These are phyloP conservation scores for Eospalax fontanierii DNA, from an alignment of 2,797 vertebrate genomes.

Conservation along the genomic window DNA sequence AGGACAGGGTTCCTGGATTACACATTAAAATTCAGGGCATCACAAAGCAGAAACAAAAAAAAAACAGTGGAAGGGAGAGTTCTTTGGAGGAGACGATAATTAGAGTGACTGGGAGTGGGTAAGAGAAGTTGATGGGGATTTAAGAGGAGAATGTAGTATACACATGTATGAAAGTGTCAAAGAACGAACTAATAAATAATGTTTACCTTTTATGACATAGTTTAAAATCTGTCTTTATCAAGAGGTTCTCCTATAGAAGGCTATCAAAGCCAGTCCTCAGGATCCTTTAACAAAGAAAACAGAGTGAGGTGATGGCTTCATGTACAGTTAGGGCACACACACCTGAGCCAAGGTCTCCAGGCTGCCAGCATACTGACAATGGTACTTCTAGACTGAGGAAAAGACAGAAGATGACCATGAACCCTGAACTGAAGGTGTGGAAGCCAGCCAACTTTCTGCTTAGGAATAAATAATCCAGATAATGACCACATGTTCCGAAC, in stretches of 20 bases:
- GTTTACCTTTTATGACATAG: constrained; percentile 86
- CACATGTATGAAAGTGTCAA: not conserved
- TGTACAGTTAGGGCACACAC: constrained; percentile 67
- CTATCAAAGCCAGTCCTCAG: constrained; percentile 77
- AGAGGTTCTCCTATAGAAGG: constrained; percentile 84
- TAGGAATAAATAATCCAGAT: not conserved
- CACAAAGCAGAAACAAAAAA: not conserved
- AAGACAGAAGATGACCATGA: not conserved
- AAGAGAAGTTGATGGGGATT: not conserved
- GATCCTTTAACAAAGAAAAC: constrained; percentile 85
- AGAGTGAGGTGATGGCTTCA: constrained; percentile 76
- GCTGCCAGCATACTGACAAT: not conserved
- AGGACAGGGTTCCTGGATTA: constrained; percentile 84
- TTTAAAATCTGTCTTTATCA: constrained; percentile 86
- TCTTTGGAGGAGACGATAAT: not conserved
- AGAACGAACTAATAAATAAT: constrained; percentile 30
- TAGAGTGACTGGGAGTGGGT: not conserved
- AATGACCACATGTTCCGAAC: not conserved
- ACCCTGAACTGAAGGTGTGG: not conserved
- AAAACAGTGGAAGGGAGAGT: not conserved
- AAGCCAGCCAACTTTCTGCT: constrained; percentile 24
- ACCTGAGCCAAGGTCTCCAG: constrained; percentile 20
- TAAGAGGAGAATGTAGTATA: not conserved
- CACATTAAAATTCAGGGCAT: not conserved
- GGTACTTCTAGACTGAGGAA: not conserved